Evolutionary conservation across 2,888 invertebrate genomes (phyloP).

Genomic region (Pseudococcus longispinus): DNA sequence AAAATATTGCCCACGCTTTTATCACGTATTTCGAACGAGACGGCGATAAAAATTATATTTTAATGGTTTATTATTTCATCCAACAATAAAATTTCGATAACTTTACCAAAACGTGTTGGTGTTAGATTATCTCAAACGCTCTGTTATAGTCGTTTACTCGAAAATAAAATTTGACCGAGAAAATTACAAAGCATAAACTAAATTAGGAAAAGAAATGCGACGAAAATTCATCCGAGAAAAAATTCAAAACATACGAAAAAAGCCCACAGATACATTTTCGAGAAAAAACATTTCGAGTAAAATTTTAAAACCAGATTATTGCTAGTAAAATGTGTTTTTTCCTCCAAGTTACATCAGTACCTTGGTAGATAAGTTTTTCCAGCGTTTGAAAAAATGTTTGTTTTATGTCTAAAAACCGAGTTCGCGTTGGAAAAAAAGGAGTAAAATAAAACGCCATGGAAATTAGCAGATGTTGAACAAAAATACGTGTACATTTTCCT

Average conservation of each 20-base stretch:
- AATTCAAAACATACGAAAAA: not conserved
- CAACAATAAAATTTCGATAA: not conserved
- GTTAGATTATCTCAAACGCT: not conserved
- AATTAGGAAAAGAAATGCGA: not conserved
- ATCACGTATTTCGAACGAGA: not conserved
- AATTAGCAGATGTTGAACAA: slow-evolving; percentile 14
- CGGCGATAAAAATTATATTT: not conserved
- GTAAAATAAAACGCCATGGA: not conserved
- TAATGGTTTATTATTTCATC: not conserved
- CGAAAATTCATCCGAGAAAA: not conserved
- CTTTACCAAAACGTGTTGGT: not conserved
- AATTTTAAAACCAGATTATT: slow-evolving; percentile 7
- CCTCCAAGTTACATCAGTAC: not conserved
- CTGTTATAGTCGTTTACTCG: not conserved
- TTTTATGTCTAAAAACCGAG: slow-evolving; percentile 1
- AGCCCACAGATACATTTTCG: not conserved
- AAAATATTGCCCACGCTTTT: not conserved
- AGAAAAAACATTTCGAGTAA: not conserved
- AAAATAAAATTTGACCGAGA: not conserved
- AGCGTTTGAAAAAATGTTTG: slow-evolving; percentile 4
- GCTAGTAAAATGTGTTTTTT: not conserved
- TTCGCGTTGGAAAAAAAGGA: not conserved
- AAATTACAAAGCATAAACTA: not conserved
- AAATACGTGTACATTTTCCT: not conserved
- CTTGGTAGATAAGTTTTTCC: not conserved